Evolutionary conservation across 1,140 invertebrate species (phyloP).

Genomic region (Diabrotica virgifera): DNA sequence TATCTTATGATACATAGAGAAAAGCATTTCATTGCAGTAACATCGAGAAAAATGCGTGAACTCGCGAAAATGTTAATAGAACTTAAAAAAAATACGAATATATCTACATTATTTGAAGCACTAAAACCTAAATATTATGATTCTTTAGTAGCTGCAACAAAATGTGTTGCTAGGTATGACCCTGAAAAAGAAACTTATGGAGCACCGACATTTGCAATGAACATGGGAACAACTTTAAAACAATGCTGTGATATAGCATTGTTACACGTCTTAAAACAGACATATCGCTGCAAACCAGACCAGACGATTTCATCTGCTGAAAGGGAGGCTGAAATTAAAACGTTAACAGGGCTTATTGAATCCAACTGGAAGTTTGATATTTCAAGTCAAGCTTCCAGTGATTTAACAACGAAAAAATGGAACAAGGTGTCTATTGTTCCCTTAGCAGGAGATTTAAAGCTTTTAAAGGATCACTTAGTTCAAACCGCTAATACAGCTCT

Average conservation of each 20-base stretch:
- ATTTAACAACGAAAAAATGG: conserved; percentile 29
- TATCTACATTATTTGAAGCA: conserved; percentile 18
- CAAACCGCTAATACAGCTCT: background rate
- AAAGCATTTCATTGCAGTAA: conserved; percentile 6
- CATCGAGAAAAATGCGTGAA: conserved; percentile 20
- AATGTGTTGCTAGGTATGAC: conserved; percentile 24
- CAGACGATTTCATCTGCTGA: background rate
- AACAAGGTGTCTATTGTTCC: conserved; percentile 33
- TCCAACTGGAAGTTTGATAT: conserved; percentile 43
- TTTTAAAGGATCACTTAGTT: conserved; percentile 25
- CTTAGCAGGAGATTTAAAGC: conserved; percentile 30
- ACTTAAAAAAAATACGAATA: conserved; percentile 20
- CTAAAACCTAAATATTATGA: conserved; percentile 23
- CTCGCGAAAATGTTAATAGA: conserved; percentile 24
- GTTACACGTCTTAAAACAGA: background rate
- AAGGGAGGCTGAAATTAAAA: conserved; percentile 29
- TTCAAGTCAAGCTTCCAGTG: conserved; percentile 35
- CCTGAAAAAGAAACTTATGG: conserved; percentile 17
- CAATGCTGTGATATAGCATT: conserved; percentile 31
- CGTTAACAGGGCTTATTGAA: conserved; percentile 37
- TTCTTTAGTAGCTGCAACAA: conserved; percentile 24
- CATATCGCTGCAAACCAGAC: conserved; percentile 6
- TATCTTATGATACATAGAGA: conserved; percentile 33
- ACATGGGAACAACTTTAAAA: conserved; percentile 31
- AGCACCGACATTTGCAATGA: conserved; percentile 27